Evolutionary conservation across 2,113 vertebrate genomes (phyloP), one percentile per base, ranked within the genome.

Genomic region (Tympanuchus pallidicinctus): DNA sequence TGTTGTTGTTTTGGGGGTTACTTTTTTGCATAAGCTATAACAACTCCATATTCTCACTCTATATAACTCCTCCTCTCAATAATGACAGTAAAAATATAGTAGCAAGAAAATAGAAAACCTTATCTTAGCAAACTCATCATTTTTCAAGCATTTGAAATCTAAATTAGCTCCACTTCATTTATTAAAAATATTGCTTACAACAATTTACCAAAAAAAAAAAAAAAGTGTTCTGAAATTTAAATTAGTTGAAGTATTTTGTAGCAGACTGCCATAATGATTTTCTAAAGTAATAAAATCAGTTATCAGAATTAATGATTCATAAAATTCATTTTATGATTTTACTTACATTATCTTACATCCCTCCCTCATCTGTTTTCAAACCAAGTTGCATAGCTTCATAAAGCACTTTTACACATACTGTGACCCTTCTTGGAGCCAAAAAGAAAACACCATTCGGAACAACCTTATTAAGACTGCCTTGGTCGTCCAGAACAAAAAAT

Each of bases 261-360:
- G 94, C 94, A 97, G 95, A 94, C 87, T 95, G 86, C 86, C 82
- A 96, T 96, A 96, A 97, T 96, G 95, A 97, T 97, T 97, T 97
- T 95, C 89, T 52, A 69, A 97, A 96, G 95, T 92, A 96, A 97
- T 97, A 97, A 96, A 95, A 97, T 97, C 88, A 90, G 90, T 97
- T 97, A 96, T 90, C 95, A 95, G 95, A 97, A 97, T 97, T 98
- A 97, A 98, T 98, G 97, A 94, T 78, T 96, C 92, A 95, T 97
- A 97, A 97, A 97, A 97, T 96, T 94, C 56, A 87, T 96, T 97
- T 97, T 96, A 95, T 77, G 72, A 90, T 97, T 97, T 98, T 94
- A 94, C 87, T 96, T 96, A 86, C 52, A 76, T 92, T 96, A 86
- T 82, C 60, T 96, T 94, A 20, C 59, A 81, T 91, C 63, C 66